Percentiles rank a stretch among this genome's conserved stretches.
These are phyloP conservation scores for Panopea generosa DNA, from an alignment of 2,888 invertebrate species.

Conservation along the genomic window DNA sequence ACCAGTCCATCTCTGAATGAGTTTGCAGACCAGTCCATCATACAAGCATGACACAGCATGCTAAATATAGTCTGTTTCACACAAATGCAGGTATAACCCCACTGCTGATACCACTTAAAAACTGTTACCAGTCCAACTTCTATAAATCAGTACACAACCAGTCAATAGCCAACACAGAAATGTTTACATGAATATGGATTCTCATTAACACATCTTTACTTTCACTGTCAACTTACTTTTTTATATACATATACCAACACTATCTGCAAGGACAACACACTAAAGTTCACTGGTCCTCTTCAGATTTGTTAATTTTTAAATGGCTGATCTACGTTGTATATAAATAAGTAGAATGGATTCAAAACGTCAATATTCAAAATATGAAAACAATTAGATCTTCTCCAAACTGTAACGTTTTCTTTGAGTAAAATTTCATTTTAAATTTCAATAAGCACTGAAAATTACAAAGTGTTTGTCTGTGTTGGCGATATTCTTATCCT, in stretches of 20 bases:
- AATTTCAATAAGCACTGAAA: too few relatives aligned
- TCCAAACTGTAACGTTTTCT: neutral
- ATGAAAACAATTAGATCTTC: neutral
- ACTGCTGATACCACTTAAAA: slow-evolving; percentile 60
- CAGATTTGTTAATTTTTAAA: too few relatives aligned
- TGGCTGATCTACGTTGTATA: too few relatives aligned
- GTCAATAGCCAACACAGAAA: too few relatives aligned
- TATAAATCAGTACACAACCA: neutral
- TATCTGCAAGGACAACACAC: too few relatives aligned
- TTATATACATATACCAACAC: too few relatives aligned
- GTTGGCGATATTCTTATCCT: neutral
- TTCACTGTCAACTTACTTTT: neutral
- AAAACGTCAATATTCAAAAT: too few relatives aligned
- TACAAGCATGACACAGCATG: slow-evolving; percentile 60
- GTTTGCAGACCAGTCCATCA: slow-evolving; percentile 75
- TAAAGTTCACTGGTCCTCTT: too few relatives aligned
- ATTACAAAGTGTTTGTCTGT: too few relatives aligned
- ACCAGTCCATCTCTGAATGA: slow-evolving; percentile 59
- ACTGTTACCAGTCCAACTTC: slow-evolving; percentile 23
- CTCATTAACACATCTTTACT: neutral
- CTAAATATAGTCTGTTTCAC: slow-evolving; percentile 46
- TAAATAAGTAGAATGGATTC: too few relatives aligned
- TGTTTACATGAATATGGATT: neutral
- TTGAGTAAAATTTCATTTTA: neutral
- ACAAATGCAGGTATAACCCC: slow-evolving; percentile 39